Conservation (phyloP, 2,113 vertebrate species). For the Amphiprion percula region DNA sequence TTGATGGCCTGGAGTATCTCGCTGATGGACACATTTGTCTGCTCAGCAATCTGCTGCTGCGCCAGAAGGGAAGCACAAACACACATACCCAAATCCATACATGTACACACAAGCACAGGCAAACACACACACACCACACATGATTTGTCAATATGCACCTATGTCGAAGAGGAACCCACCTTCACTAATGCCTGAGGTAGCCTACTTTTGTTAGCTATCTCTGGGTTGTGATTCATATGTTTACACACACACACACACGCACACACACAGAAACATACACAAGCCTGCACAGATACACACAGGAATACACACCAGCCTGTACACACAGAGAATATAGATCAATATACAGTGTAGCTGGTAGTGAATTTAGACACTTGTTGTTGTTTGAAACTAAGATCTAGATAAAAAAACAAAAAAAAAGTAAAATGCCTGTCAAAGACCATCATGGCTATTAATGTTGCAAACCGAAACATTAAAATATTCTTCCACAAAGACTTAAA, state of each 20-base stretch:
- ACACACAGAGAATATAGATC: slow-evolving; percentile 25
- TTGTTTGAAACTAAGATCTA: slow-evolving; percentile 14
- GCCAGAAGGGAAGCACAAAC: slow-evolving; percentile 37
- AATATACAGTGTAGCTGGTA: slow-evolving; percentile 24
- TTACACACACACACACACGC: not conserved
- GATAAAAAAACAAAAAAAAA: not conserved
- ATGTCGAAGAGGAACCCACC: slow-evolving; percentile 41
- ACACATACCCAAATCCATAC: not conserved
- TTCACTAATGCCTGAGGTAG: slow-evolving; percentile 65
- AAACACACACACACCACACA: not conserved
- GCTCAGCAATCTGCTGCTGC: slow-evolving; percentile 76
- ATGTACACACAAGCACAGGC: not conserved
- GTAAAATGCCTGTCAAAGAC: too few species aligned
- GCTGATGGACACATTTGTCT: slow-evolving; percentile 81
- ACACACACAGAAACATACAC: slow-evolving; percentile 1
- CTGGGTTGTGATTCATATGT: not conserved
- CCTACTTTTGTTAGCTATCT: slow-evolving; percentile 18
- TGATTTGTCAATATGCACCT: slow-evolving; percentile 40
- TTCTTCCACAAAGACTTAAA: not conserved
- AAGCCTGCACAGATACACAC: not conserved
- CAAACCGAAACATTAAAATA: slow-evolving; percentile 22
- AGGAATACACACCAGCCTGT: not conserved
- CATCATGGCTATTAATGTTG: slow-evolving; percentile 24
- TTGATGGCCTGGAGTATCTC: slow-evolving; percentile 67
- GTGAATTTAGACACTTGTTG: slow-evolving; percentile 16